Percentiles rank a stretch among this genome's conserved stretches.
phyloP scores from a whole-genome alignment of 2,113 vertebrate genomes.

The Pygoscelis antarcticus region DNA sequence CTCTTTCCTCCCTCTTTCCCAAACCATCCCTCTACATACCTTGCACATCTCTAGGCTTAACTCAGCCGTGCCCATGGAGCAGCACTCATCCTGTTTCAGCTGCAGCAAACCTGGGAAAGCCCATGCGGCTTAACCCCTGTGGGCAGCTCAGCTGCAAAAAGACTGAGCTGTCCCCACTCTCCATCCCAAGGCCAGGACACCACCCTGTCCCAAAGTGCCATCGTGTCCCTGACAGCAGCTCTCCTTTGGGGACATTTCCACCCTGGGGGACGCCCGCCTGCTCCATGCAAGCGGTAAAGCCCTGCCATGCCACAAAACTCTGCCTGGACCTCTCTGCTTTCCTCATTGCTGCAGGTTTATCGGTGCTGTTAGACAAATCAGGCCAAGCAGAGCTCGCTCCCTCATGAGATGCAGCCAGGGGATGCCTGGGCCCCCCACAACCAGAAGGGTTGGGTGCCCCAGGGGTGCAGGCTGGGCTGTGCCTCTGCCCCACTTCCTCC shows the following conservation, averaged over 20 bases:
- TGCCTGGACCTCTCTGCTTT: neutral
- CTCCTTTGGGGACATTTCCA: neutral
- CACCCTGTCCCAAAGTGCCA: neutral
- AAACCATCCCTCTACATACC: neutral
- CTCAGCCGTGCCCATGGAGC: neutral
- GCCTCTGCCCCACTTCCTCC: neutral
- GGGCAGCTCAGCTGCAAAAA: neutral
- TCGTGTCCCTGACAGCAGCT: neutral
- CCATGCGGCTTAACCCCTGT: fast-evolving
- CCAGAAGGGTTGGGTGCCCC: too few species aligned
- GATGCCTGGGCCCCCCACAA: neutral
- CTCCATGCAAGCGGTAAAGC: neutral
- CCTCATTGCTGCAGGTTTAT: neutral
- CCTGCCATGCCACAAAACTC: neutral
- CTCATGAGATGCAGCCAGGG: neutral
- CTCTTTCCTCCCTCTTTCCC: neutral
- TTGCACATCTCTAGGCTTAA: neutral
- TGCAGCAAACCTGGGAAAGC: neutral
- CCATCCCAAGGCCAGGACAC: neutral
- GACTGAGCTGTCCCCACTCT: neutral
- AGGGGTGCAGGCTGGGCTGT: neutral
- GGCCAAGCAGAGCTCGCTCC: neutral
- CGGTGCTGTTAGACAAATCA: neutral
- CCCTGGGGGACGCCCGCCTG: too few species aligned
- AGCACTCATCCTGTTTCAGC: neutral